phyloP scores from a whole-genome alignment of 1,140 invertebrate genomes.

The Physella acuta region DNA sequence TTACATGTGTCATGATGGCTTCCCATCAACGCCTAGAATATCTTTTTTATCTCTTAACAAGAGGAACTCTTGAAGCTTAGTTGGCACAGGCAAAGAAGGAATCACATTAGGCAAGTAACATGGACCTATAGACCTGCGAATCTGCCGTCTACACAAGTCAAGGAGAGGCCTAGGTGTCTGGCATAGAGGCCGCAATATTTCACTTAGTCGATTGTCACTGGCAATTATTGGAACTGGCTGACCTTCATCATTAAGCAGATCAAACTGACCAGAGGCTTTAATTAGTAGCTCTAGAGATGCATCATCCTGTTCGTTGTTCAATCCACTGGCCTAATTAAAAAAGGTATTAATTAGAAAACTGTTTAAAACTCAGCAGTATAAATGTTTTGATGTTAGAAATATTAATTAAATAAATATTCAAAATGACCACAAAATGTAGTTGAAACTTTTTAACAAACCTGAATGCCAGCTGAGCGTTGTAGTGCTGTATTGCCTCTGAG shows the following conservation, averaged over 20 bases:
- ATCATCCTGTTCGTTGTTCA: slow-evolving; percentile 47
- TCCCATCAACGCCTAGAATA: too few species aligned
- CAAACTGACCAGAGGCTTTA: slow-evolving; percentile 49
- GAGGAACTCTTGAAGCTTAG: slow-evolving; percentile 39
- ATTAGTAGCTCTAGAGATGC: slow-evolving; percentile 49
- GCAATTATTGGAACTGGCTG: slow-evolving; percentile 33
- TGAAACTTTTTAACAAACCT: slow-evolving; percentile 3
- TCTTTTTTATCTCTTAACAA: slow-evolving; percentile 33
- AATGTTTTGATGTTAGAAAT: too few species aligned
- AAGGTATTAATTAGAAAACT: neutral
- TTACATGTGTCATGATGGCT: too few species aligned
- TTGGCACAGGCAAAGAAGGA: slow-evolving; percentile 44
- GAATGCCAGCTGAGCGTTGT: slow-evolving; percentile 37
- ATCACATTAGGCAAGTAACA: slow-evolving; percentile 47
- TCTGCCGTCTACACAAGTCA: slow-evolving; percentile 37
- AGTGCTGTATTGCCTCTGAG: slow-evolving; percentile 43
- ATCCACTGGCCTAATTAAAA: slow-evolving; percentile 33
- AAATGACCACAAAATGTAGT: neutral
- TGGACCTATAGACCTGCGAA: slow-evolving; percentile 42
- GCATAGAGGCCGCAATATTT: slow-evolving; percentile 42
- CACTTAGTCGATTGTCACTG: slow-evolving; percentile 43
- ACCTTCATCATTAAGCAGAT: slow-evolving; percentile 40
- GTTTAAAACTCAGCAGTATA: neutral
- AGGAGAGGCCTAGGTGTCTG: slow-evolving; percentile 37
- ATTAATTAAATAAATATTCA: neutral